These are phyloP conservation scores for Tanytarsus gracilentus DNA, from an alignment of 2,888 invertebrate genomes.

Conservation along the genomic window DNA sequence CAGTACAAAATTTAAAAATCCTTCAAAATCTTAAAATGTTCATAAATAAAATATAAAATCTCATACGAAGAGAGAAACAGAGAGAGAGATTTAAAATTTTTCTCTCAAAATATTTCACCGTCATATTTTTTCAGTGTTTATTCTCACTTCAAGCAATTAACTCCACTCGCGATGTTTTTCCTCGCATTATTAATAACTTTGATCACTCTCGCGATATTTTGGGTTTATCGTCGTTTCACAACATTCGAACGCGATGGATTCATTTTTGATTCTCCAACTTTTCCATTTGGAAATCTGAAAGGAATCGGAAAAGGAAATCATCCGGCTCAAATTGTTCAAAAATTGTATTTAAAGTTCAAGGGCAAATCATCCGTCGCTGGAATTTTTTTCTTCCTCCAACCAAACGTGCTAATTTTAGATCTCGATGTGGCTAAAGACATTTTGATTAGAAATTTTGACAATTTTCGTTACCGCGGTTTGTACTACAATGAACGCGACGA, in stretches of 20 bases:
- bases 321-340: neutral
- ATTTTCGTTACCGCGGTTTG: slow-evolving; percentile 40
- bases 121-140: too few relatives aligned
- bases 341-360: slow-evolving; percentile 19
- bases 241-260: neutral
- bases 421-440: slow-evolving; percentile 37
- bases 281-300: slow-evolving; percentile 22
- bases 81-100: too few relatives aligned
- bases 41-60: too few relatives aligned
- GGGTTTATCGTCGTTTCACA: neutral
- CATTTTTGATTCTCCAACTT: neutral
- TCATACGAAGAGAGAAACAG: too few relatives aligned
- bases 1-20: too few relatives aligned
- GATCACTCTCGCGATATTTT: neutral
- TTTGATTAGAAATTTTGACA: slow-evolving; percentile 39
- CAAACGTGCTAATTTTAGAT: slow-evolving; percentile 32
- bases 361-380: slow-evolving; percentile 15
- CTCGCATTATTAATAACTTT: too few relatives aligned
- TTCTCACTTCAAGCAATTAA: too few relatives aligned
- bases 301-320: slow-evolving; percentile 6
- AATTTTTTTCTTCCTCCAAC: slow-evolving; percentile 7
- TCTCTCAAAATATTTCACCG: too few relatives aligned
- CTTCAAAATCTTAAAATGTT: too few relatives aligned
- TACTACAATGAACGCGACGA: slow-evolving; percentile 37
- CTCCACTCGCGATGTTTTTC: too few relatives aligned